phyloP scores from a whole-genome alignment of 64 coral and sea anemone genomes.

The Dendrophyllia cribrosa region DNA sequence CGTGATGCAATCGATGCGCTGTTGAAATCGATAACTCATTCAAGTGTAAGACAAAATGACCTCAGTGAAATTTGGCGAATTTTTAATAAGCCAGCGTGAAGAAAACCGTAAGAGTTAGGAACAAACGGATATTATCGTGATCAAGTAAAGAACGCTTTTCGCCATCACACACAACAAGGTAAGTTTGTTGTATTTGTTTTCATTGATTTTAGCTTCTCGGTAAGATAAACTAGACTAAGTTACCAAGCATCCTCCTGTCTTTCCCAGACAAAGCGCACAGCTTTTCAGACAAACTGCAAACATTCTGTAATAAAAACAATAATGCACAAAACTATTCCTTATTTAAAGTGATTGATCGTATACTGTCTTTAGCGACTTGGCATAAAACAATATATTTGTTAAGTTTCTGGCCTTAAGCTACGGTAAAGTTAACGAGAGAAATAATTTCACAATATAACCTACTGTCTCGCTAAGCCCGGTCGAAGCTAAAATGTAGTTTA shows the following conservation, averaged over 20 bases:
- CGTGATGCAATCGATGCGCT: background rate
- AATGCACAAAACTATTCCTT: conserved; percentile 23
- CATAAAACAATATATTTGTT: background rate
- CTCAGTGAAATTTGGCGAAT: conserved; percentile 24
- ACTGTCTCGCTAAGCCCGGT: no score
- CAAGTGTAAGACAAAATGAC: conserved; percentile 34
- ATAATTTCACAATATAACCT: no score
- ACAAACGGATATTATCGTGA: background rate
- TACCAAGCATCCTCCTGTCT: background rate
- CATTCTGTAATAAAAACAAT: conserved; percentile 3
- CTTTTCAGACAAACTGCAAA: conserved; percentile 7
- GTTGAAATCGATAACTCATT: background rate
- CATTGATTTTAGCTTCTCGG: background rate
- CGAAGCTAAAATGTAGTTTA: no score
- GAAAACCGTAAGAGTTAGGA: background rate
- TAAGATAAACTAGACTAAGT: background rate
- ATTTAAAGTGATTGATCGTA: background rate
- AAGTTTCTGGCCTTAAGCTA: background rate
- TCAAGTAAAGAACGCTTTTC: background rate
- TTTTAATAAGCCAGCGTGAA: background rate
- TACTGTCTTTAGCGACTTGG: background rate
- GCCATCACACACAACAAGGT: background rate
- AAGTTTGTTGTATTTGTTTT: background rate
- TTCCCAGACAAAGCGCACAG: no score
- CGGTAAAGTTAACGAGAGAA: no score